Evolutionary conservation across 2,888 invertebrate genomes (phyloP).

Genomic region (Petrolisthes cinctipes): DNA sequence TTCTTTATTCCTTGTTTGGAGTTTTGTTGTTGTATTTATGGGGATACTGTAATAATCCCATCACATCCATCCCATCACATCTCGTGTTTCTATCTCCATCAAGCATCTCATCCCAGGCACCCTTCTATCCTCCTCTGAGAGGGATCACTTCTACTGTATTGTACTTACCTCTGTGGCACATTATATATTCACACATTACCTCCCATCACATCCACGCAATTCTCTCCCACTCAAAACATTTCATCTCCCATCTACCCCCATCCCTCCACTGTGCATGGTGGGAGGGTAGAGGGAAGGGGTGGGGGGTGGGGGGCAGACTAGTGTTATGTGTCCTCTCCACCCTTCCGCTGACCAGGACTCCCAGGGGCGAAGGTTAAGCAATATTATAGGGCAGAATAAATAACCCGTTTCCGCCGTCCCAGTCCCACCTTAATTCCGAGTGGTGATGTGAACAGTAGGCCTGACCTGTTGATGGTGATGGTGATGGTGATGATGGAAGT

Average conservation of each 20-base stretch:
- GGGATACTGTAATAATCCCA: too few relatives aligned
- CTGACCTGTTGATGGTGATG: not conserved
- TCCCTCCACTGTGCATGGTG: not conserved
- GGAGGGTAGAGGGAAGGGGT: too few relatives aligned
- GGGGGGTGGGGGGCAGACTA: not conserved
- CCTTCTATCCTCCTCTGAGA: too few relatives aligned
- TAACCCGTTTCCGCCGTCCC: constrained; percentile 56
- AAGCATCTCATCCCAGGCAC: too few relatives aligned
- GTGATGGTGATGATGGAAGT: constrained; percentile 5
- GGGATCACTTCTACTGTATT: too few relatives aligned
- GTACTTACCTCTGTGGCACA: too few relatives aligned
- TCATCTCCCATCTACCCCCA: not conserved
- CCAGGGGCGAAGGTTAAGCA: constrained; percentile 43
- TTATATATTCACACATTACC: not conserved
- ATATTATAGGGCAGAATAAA: constrained; percentile 29
- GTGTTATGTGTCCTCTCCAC: constrained; percentile 11
- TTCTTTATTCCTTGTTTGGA: too few relatives aligned
- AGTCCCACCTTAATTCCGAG: constrained; percentile 29
- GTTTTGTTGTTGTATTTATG: too few relatives aligned
- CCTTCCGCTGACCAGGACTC: constrained; percentile 56
- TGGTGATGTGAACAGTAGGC: not conserved
- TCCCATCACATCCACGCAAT: not conserved
- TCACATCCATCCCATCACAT: too few relatives aligned
- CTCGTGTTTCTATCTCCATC: too few relatives aligned
- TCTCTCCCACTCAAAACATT: not conserved